Base-by-base conservation (phyloP, 2,888 invertebrate genomes). In the Subacronicta megacephala region DNA sequence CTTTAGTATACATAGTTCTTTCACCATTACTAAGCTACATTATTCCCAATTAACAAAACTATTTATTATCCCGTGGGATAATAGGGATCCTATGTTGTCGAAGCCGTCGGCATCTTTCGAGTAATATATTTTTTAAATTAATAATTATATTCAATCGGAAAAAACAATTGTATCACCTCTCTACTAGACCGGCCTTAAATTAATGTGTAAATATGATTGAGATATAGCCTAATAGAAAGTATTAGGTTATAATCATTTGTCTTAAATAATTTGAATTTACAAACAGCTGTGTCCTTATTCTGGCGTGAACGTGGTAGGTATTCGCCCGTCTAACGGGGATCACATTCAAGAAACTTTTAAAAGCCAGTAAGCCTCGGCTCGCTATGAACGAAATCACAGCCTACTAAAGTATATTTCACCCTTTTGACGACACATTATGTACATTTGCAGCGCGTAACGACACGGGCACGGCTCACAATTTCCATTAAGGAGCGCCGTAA, bases 381-480 rank as follows among this genome's bases (percentile, higher is more conserved):
- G 80, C 81, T 81, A 82, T 82, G 86, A 87, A 90, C 84, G 78
- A 90, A 93, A 93, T 93, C 93, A 92, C 90, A 85, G 87, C 84
- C 86, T 87, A 86, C 90, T 90, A 89, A 92, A 91, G 91, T 92
- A 92, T 90, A 92, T 92, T 92, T 92, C 90, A 92, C 92, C 93
- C 93, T 91, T 93, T 93, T 93, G 92, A 93, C 91, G 93, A 93
- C 92, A 91, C 90, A 93, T 93, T 93, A 92, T 89, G 88, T 93
- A 93, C 92, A 90, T 94, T 93, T 90, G 90, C 90, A 90, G 90
- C 88, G 90, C 88, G 90, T 93, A 91, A 93, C 91, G 92, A 90
- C 90, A 88, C 90, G 87, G 93, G 92, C 91, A 84, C 89, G 91
- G 92, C 89, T 92, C 90, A 91, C 92, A 92, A 92, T 93, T 92